Evolutionary conservation across 2,113 vertebrate species (phyloP).

Genomic region (Brevimyrus niger): DNA sequence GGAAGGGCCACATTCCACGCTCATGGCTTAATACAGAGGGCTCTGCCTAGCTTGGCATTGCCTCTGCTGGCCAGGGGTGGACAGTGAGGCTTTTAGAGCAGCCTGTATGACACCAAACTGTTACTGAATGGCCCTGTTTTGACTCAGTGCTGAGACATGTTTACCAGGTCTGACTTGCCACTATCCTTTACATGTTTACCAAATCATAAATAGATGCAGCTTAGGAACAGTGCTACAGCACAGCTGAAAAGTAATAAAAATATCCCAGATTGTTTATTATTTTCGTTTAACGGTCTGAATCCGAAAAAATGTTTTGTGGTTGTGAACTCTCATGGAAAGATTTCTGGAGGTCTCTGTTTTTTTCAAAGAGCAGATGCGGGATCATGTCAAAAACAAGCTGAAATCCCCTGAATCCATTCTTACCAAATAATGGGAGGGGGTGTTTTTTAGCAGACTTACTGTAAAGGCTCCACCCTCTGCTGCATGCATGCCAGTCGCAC

Average conservation of each 20-base stretch:
- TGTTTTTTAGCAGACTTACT: conserved; percentile 38
- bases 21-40: background rate
- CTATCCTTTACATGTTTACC: background rate
- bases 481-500: background rate
- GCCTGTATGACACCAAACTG: background rate
- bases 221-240: background rate
- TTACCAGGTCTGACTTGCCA: background rate
- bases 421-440: conserved; percentile 43
- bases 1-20: background rate
- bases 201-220: background rate
- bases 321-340: background rate
- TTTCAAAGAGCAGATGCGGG: background rate
- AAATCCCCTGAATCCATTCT: conserved; percentile 19
- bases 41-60: background rate
- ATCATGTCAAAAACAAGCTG: background rate
- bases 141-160: background rate
- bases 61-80: background rate
- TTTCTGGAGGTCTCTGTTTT: background rate
- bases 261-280: background rate
- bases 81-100: background rate
- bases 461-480: conserved; percentile 47
- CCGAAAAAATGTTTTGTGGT: background rate
- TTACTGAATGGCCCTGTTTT: background rate
- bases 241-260: background rate
- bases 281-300: background rate